Conservation (phyloP, 2,888 invertebrate genomes). For the Suillia variegata region DNA sequence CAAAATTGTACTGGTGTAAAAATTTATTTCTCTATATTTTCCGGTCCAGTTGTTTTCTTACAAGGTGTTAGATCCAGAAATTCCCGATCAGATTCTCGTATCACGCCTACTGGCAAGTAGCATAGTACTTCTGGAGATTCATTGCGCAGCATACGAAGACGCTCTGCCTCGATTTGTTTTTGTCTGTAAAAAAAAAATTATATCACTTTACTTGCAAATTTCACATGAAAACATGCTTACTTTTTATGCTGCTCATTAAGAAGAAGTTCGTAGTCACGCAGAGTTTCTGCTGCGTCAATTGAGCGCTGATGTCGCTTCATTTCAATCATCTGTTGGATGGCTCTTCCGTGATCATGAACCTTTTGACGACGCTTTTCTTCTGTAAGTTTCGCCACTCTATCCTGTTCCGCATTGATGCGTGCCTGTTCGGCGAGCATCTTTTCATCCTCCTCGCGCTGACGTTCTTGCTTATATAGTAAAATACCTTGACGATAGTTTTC, state of each 20-base stretch:
- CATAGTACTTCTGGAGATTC: constrained; percentile 64
- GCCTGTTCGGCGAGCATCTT: not conserved
- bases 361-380: too few species aligned
- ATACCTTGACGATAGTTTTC: not conserved
- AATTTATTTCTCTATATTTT: too few species aligned
- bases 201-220: too few species aligned
- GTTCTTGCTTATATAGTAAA: not conserved
- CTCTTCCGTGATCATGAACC: not conserved
- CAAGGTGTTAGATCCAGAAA: constrained; percentile 23
- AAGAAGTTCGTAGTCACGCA: not conserved
- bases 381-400: not conserved
- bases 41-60: too few species aligned
- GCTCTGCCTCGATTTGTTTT: constrained; percentile 63
- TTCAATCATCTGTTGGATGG: not conserved
- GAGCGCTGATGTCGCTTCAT: not conserved
- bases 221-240: not conserved
- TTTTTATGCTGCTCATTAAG: not conserved
- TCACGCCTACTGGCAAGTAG: constrained; percentile 63
- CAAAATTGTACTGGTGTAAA: too few species aligned
- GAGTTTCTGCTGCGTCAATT: not conserved
- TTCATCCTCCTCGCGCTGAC: not conserved
- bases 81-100: constrained; percentile 61
- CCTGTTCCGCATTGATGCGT: too few species aligned
- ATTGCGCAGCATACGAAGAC: constrained; percentile 62
- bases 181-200: constrained; percentile 44